Evolutionary conservation across 2,113 vertebrate genomes (phyloP).

Genomic region (Sceloporus tristichus): DNA sequence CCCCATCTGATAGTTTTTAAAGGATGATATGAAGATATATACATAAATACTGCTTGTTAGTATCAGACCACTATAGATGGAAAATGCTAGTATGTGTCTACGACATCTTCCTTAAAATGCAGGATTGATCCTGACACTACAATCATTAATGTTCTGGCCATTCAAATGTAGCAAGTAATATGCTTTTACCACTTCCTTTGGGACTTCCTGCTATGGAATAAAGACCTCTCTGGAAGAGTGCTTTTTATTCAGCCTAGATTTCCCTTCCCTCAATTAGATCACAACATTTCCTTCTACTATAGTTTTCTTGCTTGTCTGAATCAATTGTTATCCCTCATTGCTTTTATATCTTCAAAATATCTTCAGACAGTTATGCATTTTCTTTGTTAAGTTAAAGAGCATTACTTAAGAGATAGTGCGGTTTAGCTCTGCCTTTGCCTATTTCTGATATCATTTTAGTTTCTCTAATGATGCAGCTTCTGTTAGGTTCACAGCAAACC

Average conservation of each 20-base stretch:
- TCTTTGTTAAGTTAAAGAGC: neutral
- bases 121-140: neutral
- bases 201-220: neutral
- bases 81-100: neutral
- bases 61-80: neutral
- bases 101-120: neutral
- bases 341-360: neutral
- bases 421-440: neutral
- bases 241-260: conserved; percentile 11
- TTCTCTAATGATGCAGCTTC: neutral
- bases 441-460: conserved; percentile 10
- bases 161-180: conserved; percentile 17
- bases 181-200: neutral
- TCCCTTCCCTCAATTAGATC: neutral
- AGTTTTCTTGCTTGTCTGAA: neutral
- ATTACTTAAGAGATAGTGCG: neutral
- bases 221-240: neutral
- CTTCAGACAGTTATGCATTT: neutral
- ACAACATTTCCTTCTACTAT: neutral
- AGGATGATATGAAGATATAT: neutral
- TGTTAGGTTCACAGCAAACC: neutral
- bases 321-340: neutral
- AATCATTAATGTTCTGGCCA: conserved; percentile 9
- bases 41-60: neutral
- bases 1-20: neutral